A percentile compares a stretch with the other conserved stretches of the same genome.
These are phyloP conservation scores for Blastobasis adustella DNA, from an alignment of 2,888 invertebrate genomes.

Conservation along the genomic window DNA sequence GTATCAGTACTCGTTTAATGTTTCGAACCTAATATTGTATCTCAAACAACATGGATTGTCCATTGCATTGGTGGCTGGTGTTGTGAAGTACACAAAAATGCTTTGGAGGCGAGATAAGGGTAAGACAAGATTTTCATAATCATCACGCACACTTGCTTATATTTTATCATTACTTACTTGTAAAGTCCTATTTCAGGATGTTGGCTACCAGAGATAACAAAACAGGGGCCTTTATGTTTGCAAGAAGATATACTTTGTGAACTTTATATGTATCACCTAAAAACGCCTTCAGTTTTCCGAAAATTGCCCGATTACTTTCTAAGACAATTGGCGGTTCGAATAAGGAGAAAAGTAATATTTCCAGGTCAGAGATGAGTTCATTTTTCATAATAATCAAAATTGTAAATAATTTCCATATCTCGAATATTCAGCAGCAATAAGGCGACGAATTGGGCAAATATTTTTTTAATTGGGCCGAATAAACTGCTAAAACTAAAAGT, in stretches of 20 bases:
- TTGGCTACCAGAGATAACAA: neutral
- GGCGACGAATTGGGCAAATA: neutral
- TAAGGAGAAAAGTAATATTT: neutral
- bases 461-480: neutral
- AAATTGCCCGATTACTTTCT: neutral
- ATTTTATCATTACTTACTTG: neutral
- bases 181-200: neutral
- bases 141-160: neutral
- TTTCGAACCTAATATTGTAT: slow-evolving; percentile 32
- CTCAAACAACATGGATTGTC: slow-evolving; percentile 35
- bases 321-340: neutral
- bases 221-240: neutral
- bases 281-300: neutral
- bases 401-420: neutral
- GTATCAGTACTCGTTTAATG: slow-evolving; percentile 41
- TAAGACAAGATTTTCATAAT: slow-evolving; percentile 8
- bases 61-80: slow-evolving; percentile 27
- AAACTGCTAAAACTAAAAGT: neutral
- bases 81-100: slow-evolving; percentile 39
- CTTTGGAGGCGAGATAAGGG: slow-evolving; percentile 54
- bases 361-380: neutral
- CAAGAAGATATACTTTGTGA: no score
- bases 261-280: neutral
- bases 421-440: neutral
- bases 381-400: neutral